A percentile compares a stretch with the other conserved stretches of the same genome.
Conservation (phyloP, 1,140 invertebrate genomes). For the Lordiphosa stackelbergi region DNA sequence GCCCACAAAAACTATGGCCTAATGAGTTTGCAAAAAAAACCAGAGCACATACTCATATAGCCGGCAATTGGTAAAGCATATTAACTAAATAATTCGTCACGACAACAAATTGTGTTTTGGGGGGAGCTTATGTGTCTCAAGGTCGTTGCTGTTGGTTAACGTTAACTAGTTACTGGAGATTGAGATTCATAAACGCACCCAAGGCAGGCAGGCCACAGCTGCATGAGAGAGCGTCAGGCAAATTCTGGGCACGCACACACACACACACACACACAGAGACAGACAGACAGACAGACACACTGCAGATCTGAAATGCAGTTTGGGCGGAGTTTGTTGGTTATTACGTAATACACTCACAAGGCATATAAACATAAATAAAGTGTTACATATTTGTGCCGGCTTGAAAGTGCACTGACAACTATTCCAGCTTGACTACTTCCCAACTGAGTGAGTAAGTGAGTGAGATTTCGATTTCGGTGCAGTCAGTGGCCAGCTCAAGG, state of each 20-base stretch:
- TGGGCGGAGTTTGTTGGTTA: constrained; percentile 54
- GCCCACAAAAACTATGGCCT: constrained; percentile 9
- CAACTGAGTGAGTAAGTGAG: constrained; percentile 8
- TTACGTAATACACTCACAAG: constrained; percentile 57
- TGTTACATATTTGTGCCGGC: constrained; percentile 60
- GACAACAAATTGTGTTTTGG: constrained; percentile 36
- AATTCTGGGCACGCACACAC: constrained; percentile 54
- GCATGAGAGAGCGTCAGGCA: constrained; percentile 23
- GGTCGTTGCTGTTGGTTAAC: constrained; percentile 35
- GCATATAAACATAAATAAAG: constrained; percentile 58
- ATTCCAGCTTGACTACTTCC: constrained; percentile 45
- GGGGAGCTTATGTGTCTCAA: constrained; percentile 53
- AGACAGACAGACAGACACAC: constrained; percentile 19
- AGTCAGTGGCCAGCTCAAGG: constrained; percentile 55
- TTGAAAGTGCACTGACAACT: constrained; percentile 72
- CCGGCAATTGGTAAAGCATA: constrained; percentile 35
- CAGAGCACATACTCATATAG: constrained; percentile 21
- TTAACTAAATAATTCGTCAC: constrained; percentile 52
- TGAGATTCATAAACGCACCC: constrained; percentile 49
- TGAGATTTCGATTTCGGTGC: constrained; percentile 27
- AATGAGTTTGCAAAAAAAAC: constrained; percentile 53
- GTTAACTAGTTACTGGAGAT: constrained; percentile 48
- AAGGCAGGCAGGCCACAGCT: constrained; percentile 15
- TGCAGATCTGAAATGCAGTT: constrained; percentile 39
- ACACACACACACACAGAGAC: constrained; percentile 7